Evolutionary conservation across 2,113 vertebrate species (phyloP).

Genomic region (Siphamia tubifer): DNA sequence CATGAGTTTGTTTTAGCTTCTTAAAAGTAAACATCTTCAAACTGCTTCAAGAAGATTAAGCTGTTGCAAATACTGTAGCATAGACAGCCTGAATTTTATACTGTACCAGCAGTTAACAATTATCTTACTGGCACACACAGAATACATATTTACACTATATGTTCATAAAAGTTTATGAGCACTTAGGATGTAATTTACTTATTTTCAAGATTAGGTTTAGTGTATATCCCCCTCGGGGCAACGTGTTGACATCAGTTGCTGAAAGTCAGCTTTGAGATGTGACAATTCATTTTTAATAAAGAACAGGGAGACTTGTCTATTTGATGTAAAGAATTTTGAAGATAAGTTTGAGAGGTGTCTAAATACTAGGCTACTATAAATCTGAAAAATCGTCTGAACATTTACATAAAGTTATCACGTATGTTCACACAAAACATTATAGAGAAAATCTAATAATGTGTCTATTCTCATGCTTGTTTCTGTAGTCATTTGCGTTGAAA

Average conservation of each 20-base stretch:
- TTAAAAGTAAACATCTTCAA: conserved; percentile 1
- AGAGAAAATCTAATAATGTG: conserved; percentile 25
- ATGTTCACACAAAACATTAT: too few species aligned
- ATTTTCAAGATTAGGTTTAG: conserved; percentile 4
- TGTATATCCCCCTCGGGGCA: not conserved
- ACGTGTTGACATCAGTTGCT: conserved; percentile 10
- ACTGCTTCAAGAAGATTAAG: not conserved
- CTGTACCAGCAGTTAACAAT: not conserved
- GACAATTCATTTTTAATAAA: not conserved
- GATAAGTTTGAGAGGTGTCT: not conserved
- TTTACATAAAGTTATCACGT: too few species aligned
- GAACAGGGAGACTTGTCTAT: not conserved
- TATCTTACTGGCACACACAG: not conserved
- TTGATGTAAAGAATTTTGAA: not conserved
- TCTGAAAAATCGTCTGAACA: not conserved
- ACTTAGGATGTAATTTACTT: conserved; percentile 12
- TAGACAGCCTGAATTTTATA: not conserved
- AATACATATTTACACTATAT: not conserved
- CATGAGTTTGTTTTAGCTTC: conserved; percentile 25
- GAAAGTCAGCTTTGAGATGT: not conserved
- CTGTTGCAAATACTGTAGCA: not conserved
- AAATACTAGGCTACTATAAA: not conserved
- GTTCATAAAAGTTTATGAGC: conserved; percentile 1
- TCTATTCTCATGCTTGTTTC: conserved; percentile 56
- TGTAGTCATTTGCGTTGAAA: conserved; percentile 53